Evolutionary conservation across 1,140 invertebrate genomes (phyloP).

Genomic region (Battus philenor): DNA sequence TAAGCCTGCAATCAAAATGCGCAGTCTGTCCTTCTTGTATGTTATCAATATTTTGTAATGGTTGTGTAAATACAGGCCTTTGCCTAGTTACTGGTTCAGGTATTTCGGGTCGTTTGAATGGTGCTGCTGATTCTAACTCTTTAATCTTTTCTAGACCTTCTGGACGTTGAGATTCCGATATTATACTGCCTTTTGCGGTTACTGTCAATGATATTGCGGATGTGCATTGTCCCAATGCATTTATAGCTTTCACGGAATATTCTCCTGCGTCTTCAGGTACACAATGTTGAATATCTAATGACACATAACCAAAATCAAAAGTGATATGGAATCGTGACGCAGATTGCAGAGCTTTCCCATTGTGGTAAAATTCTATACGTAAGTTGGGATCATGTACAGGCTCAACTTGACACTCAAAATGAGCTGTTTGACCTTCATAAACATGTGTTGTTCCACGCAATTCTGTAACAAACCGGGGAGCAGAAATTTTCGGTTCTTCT

Average conservation of each 20-base stretch:
- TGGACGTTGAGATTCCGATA: slow-evolving; percentile 95
- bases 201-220: slow-evolving; percentile 89
- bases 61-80: slow-evolving; percentile 95
- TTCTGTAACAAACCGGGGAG: slow-evolving; percentile 89
- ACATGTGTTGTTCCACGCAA: slow-evolving; percentile 90
- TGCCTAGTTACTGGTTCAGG: slow-evolving; percentile 90
- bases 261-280: slow-evolving; percentile 96
- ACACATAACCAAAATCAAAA: slow-evolving; percentile 96
- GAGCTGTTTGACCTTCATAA: slow-evolving; percentile 90
- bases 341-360: slow-evolving; percentile 90
- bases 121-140: slow-evolving; percentile 89
- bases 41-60: slow-evolving; percentile 92
- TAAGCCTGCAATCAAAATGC: slow-evolving; percentile 97
- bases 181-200: slow-evolving; percentile 91
- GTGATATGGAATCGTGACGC: slow-evolving; percentile 94
- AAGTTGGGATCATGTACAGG: slow-evolving; percentile 94
- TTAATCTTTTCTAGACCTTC: slow-evolving; percentile 97
- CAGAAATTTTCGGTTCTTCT: slow-evolving; percentile 85
- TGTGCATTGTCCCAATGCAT: slow-evolving; percentile 90
- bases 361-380: slow-evolving; percentile 93
- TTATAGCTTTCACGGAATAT: slow-evolving; percentile 93
- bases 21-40: slow-evolving; percentile 94
- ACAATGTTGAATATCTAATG: slow-evolving; percentile 92
- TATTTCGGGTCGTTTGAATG: slow-evolving; percentile 87
- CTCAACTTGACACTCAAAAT: slow-evolving; percentile 94